A percentile compares a stretch with the other conserved stretches of the same genome.
Conservation (phyloP, 2,797 vertebrate species). For the Antrozous pallidus region DNA sequence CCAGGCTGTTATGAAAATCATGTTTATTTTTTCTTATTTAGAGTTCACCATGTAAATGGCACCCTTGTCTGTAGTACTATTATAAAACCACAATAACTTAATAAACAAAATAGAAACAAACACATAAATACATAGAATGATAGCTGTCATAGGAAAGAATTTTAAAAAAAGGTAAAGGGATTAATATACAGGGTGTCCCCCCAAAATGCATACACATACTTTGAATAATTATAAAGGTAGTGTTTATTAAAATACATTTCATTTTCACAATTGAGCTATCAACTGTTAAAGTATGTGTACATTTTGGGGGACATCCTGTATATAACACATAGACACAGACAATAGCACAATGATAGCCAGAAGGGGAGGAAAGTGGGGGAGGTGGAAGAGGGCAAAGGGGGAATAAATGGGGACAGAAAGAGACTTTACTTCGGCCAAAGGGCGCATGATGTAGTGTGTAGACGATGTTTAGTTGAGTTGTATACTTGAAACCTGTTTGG, state of each 20-base stretch:
- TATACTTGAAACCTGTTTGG: not conserved
- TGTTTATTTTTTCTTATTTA: not conserved
- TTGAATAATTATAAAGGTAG: too few species aligned
- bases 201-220: too few species aligned
- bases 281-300: too few species aligned
- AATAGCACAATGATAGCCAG: not conserved
- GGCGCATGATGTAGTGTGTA: not conserved
- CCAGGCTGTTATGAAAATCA: not conserved
- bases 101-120: not conserved
- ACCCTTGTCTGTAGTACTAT: not conserved
- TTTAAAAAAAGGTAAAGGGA: not conserved
- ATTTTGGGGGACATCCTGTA: too few species aligned
- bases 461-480: not conserved
- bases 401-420: not conserved
- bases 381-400: not conserved
- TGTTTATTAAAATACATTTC: too few species aligned
- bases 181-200: not conserved
- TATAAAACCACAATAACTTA: not conserved
- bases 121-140: not conserved
- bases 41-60: not conserved
- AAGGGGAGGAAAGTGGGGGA: not conserved
- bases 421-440: not conserved
- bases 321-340: not conserved
- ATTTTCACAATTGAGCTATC: too few species aligned
- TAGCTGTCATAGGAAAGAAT: not conserved